A percentile compares a stretch with the other conserved stretches of the same genome.
These are phyloP conservation scores for Rynchops niger DNA, from an alignment of 2,113 vertebrate genomes.

Conservation along the genomic window DNA sequence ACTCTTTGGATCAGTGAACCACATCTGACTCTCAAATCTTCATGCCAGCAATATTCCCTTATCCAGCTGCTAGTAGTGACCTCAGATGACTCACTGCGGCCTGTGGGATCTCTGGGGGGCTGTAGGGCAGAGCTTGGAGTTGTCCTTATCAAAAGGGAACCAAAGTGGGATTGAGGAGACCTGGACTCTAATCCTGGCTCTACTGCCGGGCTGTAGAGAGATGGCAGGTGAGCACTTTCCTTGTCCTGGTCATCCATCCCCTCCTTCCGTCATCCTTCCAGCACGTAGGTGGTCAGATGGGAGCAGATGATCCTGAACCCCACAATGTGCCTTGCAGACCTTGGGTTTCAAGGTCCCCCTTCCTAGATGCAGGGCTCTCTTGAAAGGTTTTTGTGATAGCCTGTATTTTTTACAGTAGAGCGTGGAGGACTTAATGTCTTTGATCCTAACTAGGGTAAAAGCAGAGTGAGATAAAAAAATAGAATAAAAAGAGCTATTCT, in stretches of 20 bases:
- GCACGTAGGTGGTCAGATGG: not conserved
- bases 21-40: not conserved
- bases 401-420: not conserved
- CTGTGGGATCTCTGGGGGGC: not conserved
- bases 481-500: not conserved
- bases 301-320: not conserved
- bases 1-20: not conserved
- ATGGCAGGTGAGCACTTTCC: not conserved
- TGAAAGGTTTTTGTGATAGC: not conserved
- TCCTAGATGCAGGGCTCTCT: not conserved
- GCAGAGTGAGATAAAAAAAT: not conserved
- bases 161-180: not conserved
- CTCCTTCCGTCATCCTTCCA: not conserved
- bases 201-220: not conserved
- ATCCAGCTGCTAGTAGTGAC: not conserved
- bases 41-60: not conserved
- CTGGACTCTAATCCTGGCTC: not conserved
- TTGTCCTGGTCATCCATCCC: not conserved
- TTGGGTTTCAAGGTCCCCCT: not conserved
- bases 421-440: not conserved
- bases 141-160: not conserved
- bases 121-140: not conserved
- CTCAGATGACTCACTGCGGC: not conserved
- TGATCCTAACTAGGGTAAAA: not conserved
- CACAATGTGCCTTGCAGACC: not conserved